phyloP scores from a whole-genome alignment of 2,797 vertebrate genomes.

The Arrhamphus sclerolepis region DNA sequence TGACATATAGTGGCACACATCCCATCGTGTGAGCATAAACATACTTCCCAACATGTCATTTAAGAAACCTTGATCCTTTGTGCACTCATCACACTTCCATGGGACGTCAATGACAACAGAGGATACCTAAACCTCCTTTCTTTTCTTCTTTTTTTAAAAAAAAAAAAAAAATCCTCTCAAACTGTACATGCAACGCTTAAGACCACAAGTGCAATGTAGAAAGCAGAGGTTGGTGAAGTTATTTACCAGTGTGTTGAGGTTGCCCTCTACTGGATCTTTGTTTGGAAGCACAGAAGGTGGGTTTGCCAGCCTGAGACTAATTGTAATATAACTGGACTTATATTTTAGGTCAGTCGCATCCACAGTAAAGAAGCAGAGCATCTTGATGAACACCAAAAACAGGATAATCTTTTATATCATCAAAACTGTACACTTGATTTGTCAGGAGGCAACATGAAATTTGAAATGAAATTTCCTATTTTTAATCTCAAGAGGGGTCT shows the following conservation, averaged over 20 bases:
- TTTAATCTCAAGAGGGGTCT: no score
- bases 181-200: neutral
- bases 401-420: no score
- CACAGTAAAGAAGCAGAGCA: neutral
- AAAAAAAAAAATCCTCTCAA: neutral
- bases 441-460: no score
- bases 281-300: neutral
- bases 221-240: neutral
- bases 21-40: no score
- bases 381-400: neutral
- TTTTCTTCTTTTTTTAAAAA: constrained; percentile 7
- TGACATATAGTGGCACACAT: no score
- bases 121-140: constrained; percentile 11
- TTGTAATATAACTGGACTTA: neutral
- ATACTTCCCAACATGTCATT: no score
- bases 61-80: no score
- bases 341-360: neutral
- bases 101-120: constrained; percentile 25
- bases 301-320: constrained; percentile 4
- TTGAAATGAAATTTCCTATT: no score
- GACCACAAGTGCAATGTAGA: neutral
- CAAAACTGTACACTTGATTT: no score
- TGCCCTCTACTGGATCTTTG: constrained; percentile 69
- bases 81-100: constrained; percentile 34
- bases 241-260: constrained; percentile 55